Conservation (phyloP, 2,888 invertebrate species). For the Ormyrus labotus region DNA sequence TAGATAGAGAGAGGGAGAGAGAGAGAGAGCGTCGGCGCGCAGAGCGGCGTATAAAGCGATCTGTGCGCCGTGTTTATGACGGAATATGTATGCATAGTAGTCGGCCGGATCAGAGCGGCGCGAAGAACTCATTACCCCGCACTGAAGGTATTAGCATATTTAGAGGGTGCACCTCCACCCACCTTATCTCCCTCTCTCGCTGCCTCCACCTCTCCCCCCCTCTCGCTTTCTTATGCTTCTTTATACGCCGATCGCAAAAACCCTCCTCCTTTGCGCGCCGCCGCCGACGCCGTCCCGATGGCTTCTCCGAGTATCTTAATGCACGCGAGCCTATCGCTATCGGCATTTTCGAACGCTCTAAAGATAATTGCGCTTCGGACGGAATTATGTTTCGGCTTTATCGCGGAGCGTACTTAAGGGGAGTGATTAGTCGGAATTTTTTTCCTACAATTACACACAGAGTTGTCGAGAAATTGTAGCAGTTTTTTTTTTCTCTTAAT, state of each 20-base stretch:
- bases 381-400: not conserved
- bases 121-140: constrained; percentile 73
- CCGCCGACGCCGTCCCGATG: not conserved
- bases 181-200: constrained; percentile 31
- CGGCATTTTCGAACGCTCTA: constrained; percentile 2
- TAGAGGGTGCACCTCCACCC: constrained; percentile 67
- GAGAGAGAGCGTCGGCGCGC: not conserved
- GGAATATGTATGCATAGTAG: constrained; percentile 74
- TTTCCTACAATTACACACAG: too few species aligned
- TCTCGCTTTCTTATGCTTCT: constrained; percentile 10
- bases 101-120: constrained; percentile 66
- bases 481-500: not conserved
- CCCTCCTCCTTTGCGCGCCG: constrained; percentile 12
- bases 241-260: constrained; percentile 38
- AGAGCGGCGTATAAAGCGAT: constrained; percentile 57
- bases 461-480: too few species aligned
- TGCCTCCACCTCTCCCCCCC: constrained; percentile 1
- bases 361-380: constrained; percentile 21
- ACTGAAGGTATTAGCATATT: constrained; percentile 74
- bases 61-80: constrained; percentile 71
- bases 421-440: too few species aligned
- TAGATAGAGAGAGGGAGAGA: not conserved
- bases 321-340: not conserved
- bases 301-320: constrained; percentile 35
- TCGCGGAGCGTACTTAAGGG: too few species aligned